phyloP scores from a whole-genome alignment of 2,113 vertebrate species.

The Trogon surrucura region DNA sequence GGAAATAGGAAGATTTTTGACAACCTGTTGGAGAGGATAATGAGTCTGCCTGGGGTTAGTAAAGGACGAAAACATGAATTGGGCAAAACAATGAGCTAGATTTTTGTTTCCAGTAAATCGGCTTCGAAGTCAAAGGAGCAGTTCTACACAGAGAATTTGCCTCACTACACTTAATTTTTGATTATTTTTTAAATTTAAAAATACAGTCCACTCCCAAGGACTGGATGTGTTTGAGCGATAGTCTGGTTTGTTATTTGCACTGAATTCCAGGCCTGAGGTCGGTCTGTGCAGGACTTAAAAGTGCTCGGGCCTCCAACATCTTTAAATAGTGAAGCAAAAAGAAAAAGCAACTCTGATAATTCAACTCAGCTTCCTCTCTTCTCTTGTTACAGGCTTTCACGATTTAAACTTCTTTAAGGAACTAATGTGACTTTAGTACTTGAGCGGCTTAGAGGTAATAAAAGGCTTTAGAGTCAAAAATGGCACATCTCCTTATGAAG shows the following conservation, averaged over 20 bases:
- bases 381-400: neutral
- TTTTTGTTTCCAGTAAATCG: neutral
- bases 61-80: neutral
- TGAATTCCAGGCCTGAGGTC: neutral
- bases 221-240: neutral
- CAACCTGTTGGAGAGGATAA: neutral
- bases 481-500: neutral
- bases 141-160: neutral
- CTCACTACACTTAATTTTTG: neutral
- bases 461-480: neutral
- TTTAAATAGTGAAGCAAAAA: neutral
- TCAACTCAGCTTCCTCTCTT: neutral
- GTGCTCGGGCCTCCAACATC: neutral
- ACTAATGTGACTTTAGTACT: neutral
- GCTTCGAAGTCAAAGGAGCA: neutral
- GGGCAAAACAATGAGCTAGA: neutral
- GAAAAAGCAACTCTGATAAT: neutral
- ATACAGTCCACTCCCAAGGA: neutral
- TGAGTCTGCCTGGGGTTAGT: neutral
- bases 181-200: neutral
- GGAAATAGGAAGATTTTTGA: neutral
- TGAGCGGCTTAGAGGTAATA: neutral
- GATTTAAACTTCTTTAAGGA: neutral
- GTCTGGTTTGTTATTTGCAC: neutral
- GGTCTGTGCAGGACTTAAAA: neutral